Conservation (phyloP, 2,888 invertebrate species). For the Sarcophaga carnaria region DNA sequence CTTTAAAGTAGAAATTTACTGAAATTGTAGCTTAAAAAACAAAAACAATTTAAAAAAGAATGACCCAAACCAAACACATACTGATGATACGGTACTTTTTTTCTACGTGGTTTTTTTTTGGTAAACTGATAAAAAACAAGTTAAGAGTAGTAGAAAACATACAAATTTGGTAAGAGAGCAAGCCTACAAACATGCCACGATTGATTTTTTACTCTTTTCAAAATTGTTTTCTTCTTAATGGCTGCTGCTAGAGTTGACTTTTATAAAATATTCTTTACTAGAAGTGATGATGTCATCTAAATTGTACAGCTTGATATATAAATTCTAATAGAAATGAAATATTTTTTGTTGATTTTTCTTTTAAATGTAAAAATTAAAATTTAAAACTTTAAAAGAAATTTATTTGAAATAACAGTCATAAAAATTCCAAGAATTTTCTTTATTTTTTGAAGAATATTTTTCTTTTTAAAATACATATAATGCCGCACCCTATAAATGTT, state of each 20-base stretch:
- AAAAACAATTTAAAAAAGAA: slow-evolving; percentile 8
- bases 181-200: slow-evolving; percentile 7
- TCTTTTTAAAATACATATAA: background rate
- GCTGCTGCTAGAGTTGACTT: slow-evolving; percentile 1
- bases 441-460: background rate
- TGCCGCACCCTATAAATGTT: slow-evolving; percentile 55
- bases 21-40: slow-evolving; percentile 17
- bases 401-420: background rate
- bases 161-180: slow-evolving; percentile 6
- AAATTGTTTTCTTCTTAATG: background rate
- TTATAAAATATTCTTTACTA: background rate
- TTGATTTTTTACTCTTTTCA: background rate
- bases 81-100: no score
- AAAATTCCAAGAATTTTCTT: slow-evolving; percentile 1
- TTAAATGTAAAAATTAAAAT: slow-evolving; percentile 14
- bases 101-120: background rate
- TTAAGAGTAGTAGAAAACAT: background rate
- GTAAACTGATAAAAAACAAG: slow-evolving; percentile 36
- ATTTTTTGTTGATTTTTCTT: slow-evolving; percentile 10
- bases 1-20: background rate
- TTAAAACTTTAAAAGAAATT: background rate
- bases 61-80: slow-evolving; percentile 4
- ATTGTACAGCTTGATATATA: slow-evolving; percentile 26
- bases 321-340: slow-evolving; percentile 19
- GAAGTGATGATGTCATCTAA: slow-evolving; percentile 67